A percentile compares a stretch with the other conserved stretches of the same genome.
Conservation (phyloP, 1,140 invertebrate genomes). For the Eriosoma lanigerum region DNA sequence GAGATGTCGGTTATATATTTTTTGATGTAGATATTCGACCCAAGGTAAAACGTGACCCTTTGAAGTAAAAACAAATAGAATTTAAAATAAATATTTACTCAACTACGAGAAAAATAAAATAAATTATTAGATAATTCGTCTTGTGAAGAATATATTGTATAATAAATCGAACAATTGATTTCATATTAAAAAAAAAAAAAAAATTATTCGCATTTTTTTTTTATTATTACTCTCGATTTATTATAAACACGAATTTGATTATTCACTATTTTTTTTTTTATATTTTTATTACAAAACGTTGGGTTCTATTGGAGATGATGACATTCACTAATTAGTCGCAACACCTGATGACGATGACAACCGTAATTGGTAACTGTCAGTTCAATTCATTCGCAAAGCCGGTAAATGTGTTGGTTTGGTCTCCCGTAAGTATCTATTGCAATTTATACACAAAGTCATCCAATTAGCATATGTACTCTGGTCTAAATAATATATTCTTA, state of each 20-base stretch:
- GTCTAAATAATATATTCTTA: too few relatives aligned
- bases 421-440: too few relatives aligned
- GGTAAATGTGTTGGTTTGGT: too few relatives aligned
- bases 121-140: too few relatives aligned
- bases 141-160: too few relatives aligned
- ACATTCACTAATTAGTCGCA: background rate
- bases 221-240: too few relatives aligned
- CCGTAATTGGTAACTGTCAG: background rate
- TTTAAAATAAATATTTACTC: background rate
- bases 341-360: background rate
- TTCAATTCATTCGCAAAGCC: background rate
- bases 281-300: background rate
- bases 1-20: background rate
- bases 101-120: too few relatives aligned
- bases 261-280: background rate
- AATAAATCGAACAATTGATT: too few relatives aligned
- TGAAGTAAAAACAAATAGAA: background rate
- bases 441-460: background rate
- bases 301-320: background rate
- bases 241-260: too few relatives aligned
- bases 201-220: too few relatives aligned
- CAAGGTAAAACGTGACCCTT: conserved; percentile 2
- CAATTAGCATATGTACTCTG: background rate
- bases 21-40: background rate
- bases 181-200: too few relatives aligned